Base-by-base conservation (phyloP, 2,888 invertebrate species). In the Elmis aenea region DNA sequence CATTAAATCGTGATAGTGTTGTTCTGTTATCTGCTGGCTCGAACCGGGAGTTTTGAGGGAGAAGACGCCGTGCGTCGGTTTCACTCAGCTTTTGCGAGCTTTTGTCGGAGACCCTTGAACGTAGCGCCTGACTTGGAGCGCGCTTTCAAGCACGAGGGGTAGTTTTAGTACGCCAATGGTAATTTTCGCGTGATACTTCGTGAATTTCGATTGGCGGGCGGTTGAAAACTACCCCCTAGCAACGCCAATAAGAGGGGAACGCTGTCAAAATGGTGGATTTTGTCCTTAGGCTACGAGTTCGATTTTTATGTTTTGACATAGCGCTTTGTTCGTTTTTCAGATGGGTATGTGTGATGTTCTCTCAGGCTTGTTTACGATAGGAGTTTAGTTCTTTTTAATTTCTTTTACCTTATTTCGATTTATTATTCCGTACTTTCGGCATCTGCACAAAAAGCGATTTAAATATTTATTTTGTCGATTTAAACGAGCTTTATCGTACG, bases 1-100 rank as follows among this genome's bases (percentile, higher is more conserved):
- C 62, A 69, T 69, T 69, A 69, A 67, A 65, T 64, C 64, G 64
- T 68, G 69, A 68, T 68, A 68, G 66, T 65, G 65, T 65, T 67
- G 67, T 66, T 66, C 66, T 65, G 64, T 67, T 68, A 66, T 66
- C 66, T 62, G 51, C 54, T 48, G 46, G 48, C 48, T 46, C 45
- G 38, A 47, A 46, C 69, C 70, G 37, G 33, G n/a, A 39, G 31
- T 37, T 30, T 39, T 40, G 36, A 40, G 38, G 30, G 43, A 38
- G 38, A 42, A 45, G 31, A 41, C 36, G 42, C 36, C 42, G 26
- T 31, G 16, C 38, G 23, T 28, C 41, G 26, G 5, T 25, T 10
- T 26, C 39, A 26, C n/a, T 34, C 45, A 27, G 38, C 13, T n/a
- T n/a, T n/a, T n/a, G n/a, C n/a, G n/a, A 32, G 26, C 16, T 36